Base-by-base conservation (phyloP, 2,113 vertebrate genomes). In the Tetrao urogallus region DNA sequence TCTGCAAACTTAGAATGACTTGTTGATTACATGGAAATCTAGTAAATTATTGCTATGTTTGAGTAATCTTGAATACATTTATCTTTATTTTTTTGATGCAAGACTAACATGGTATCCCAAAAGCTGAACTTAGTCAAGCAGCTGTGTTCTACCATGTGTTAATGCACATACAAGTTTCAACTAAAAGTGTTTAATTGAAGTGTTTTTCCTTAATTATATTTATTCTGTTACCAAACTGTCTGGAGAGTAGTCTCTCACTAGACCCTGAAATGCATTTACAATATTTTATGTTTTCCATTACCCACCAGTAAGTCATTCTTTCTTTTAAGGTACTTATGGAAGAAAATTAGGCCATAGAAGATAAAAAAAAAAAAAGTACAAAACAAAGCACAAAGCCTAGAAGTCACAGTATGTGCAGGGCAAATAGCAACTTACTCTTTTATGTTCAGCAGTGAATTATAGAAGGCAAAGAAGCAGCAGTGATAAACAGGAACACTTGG, bases 261-360 rank as follows among this genome's bases (percentile, higher is more conserved):
- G 40, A 83, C 58, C 57, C 50, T 82, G 67, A 87, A 95, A 64
- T 27, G 84, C 76, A 72, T 77, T 38, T 78, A 42, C 42, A 82
- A 5, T 89, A 67, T 30, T 60, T 77, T 30, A 38, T 43, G 13
- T 87, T 95, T 95, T 79, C 71, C 60, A n/a, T 82, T 88, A 47
- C 54, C 96, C 77, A 75, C 81, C 47, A 91, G n/a, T 66, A 43
- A 82, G 50, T 75, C 34, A 75, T 61, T 67, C n/a, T 93, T 80
- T 58, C 48, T 79, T 92, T 45, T 61, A 73, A 90, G 22, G 52
- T 66, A 11, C 45, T 25, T 87, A 56, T 64, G 63, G 42, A 80
- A 58, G 54, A 91, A 70, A 92, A 89, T 22, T n/a, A 94, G 75
- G 32, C 87, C 11, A 8, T 92, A 22, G 10, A 83, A 42, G 45